phyloP scores from a whole-genome alignment of 30 jellyfish, hydroid and myxozoan species.

The Aurelia coerulea region DNA sequence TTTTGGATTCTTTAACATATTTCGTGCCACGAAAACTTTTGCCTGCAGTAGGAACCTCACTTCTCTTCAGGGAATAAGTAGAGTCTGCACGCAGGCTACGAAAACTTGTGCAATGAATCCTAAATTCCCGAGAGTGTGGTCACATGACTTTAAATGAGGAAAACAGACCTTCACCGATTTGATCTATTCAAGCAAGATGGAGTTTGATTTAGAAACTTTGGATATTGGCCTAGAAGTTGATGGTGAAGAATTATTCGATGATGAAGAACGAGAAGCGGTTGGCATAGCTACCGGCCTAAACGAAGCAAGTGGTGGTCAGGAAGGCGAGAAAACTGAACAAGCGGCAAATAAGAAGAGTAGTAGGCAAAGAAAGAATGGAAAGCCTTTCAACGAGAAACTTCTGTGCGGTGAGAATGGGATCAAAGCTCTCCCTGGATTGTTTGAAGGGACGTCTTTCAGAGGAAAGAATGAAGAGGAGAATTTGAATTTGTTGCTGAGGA shows the following conservation, averaged over 20 bases:
- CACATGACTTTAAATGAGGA: no score
- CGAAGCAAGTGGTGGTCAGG: not conserved
- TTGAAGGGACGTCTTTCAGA: not conserved
- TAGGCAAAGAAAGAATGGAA: not conserved
- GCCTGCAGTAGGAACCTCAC: no score
- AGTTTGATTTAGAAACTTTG: not conserved
- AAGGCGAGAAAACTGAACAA: not conserved
- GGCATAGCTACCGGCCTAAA: not conserved
- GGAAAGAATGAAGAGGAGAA: conserved; percentile 5
- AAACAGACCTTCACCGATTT: no score
- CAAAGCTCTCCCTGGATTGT: not conserved
- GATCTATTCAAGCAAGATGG: not conserved
- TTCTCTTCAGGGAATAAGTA: no score
- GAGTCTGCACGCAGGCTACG: no score
- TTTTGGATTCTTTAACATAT: no score
- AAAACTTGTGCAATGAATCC: no score
- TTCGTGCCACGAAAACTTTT: no score
- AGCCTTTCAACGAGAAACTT: conserved; percentile 18
- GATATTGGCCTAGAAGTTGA: not conserved
- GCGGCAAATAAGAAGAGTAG: not conserved
- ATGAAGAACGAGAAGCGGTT: not conserved
- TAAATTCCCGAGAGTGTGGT: no score
- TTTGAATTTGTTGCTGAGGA: conserved; percentile 4
- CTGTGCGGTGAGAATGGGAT: conserved; percentile 21
- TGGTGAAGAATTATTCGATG: not conserved